Percentiles rank a stretch among this genome's conserved stretches.
These are phyloP conservation scores for Hoplostethus atlanticus DNA, from an alignment of 2,797 vertebrate genomes.

Conservation along the genomic window DNA sequence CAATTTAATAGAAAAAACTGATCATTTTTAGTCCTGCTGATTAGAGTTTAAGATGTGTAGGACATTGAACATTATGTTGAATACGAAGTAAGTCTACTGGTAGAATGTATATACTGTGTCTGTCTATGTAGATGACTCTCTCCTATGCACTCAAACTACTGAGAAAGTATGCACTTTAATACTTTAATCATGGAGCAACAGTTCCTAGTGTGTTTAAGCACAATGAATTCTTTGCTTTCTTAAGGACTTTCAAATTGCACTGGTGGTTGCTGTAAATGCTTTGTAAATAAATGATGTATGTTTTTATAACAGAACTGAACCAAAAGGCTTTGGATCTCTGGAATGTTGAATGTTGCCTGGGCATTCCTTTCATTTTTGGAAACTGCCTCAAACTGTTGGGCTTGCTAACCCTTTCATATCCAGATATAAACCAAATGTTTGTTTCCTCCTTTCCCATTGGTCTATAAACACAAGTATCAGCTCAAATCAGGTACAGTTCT, in stretches of 20 bases:
- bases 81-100: slow-evolving; percentile 13
- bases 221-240: slow-evolving; percentile 44
- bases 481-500: slow-evolving; percentile 49
- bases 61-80: slow-evolving; percentile 28
- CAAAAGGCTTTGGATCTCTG: slow-evolving; percentile 76
- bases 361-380: slow-evolving; percentile 24
- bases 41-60: slow-evolving; percentile 8
- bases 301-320: slow-evolving; percentile 68
- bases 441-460: slow-evolving; percentile 15
- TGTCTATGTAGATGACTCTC: slow-evolving; percentile 40
- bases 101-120: slow-evolving; percentile 3
- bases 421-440: slow-evolving; percentile 38
- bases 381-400: slow-evolving; percentile 7
- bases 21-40: slow-evolving; percentile 19
- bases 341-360: slow-evolving; percentile 51
- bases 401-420: slow-evolving; percentile 40
- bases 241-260: slow-evolving; percentile 63
- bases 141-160: slow-evolving; percentile 83
- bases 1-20: slow-evolving; percentile 5
- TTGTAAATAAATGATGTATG: slow-evolving; percentile 73
- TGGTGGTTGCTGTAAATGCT: slow-evolving; percentile 69
- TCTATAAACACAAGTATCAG: slow-evolving; percentile 14
- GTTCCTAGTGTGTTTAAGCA: slow-evolving; percentile 68
- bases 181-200: slow-evolving; percentile 33
- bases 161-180: slow-evolving; percentile 85